Evolutionary conservation across 2,888 invertebrate genomes (phyloP), one percentile per base, ranked within the genome.

Genomic region (Nephrotoma guestfalica): DNA sequence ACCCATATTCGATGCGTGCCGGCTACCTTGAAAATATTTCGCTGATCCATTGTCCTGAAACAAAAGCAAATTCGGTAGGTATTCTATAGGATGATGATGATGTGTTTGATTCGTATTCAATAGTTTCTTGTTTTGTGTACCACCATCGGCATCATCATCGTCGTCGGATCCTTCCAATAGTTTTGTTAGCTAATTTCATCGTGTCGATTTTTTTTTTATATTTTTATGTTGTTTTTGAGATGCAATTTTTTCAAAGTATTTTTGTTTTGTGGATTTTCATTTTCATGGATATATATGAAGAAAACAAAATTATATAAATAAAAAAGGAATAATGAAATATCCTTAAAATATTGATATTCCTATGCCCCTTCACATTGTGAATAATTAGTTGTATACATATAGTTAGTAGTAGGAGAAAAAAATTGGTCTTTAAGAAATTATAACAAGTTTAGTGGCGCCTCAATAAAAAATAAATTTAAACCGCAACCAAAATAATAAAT

Each of bases 1-100:
- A 87, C 96, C 95, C 93, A 96, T 95, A 90, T 96, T 94, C 86
- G 94, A 94, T 87, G 94, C 94, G 89, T 94, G 94, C 89, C 94
- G 93, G 86, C 93, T 94, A 89, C 94, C 94, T 92, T 94, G 94
- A 91, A 94, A 94, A 91, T 93, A 94, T 90, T 94, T 94, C 51
- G 94, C 94, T 51, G 94, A 94, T 88, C 94, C 94, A 92, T 94
- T 94, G 91, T 94, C 94, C 92, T 94, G 94, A 88, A 94, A 93
- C 42, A 40, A 86, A 85, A 84, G 71, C 71, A 71, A 71, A 71
- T 71, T 71, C 71, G 71, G 71, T 71, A 30, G 71, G 71, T 71
- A 71, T 71, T 71, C 71, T 71, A 71, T 30, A 7, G 30, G 71
- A 71, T 71, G 71, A 71, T 71, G 71, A 71, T 71, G 71, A 71